These are phyloP conservation scores for Diplodus sargus DNA, from an alignment of 2,797 vertebrate genomes.

Conservation along the genomic window DNA sequence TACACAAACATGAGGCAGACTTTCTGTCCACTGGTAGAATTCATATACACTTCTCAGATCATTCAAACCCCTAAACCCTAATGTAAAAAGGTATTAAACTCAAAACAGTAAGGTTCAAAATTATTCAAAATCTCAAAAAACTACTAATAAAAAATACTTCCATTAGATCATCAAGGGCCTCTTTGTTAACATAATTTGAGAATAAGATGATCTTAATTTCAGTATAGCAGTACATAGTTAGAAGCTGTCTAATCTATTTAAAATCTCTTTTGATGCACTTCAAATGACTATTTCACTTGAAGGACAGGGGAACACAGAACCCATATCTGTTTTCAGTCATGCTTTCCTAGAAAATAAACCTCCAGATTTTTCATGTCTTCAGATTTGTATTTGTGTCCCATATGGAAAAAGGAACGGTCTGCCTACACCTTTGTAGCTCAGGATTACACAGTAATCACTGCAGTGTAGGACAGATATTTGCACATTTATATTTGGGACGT, in stretches of 20 bases:
- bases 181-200: too few species aligned
- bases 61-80: background rate
- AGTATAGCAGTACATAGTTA: background rate
- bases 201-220: background rate
- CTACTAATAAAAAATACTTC: too few species aligned
- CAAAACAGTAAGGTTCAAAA: background rate
- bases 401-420: background rate
- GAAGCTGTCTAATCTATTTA: background rate
- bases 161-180: background rate
- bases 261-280: background rate
- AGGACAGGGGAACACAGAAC: background rate
- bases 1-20: background rate
- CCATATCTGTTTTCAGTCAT: background rate
- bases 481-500: background rate
- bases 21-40: background rate
- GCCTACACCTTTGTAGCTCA: background rate
- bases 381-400: background rate
- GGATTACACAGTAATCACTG: background rate
- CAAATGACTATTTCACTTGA: background rate
- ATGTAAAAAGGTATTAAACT: background rate
- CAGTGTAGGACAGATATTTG: background rate
- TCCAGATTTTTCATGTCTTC: background rate
- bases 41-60: background rate
- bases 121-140: background rate
- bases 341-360: background rate